Conservation (phyloP, 53 echinoderm and acorn worm genomes). For the Pentamera pediparva region DNA sequence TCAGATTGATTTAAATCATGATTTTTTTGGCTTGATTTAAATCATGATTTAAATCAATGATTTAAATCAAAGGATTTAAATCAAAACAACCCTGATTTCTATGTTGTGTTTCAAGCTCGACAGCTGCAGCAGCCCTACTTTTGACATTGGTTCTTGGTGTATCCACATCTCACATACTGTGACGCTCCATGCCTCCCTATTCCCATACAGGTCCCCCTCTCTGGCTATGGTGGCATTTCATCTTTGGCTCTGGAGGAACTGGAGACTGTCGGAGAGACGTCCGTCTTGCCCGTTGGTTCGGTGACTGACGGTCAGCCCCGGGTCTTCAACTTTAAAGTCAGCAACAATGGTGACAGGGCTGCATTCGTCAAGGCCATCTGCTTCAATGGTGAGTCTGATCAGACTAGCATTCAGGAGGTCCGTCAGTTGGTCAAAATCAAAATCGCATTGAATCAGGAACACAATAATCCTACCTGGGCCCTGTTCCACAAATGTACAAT, state of each 20-base stretch:
- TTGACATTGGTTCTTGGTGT: too few species aligned
- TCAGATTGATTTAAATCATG: too few species aligned
- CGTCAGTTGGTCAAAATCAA: neutral
- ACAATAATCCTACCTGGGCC: too few species aligned
- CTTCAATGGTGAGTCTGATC: conserved; percentile 60
- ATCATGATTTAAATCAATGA: too few species aligned
- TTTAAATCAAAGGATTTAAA: too few species aligned
- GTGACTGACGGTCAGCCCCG: conserved; percentile 32
- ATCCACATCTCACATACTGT: too few species aligned
- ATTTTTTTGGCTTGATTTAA: too few species aligned
- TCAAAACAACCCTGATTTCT: too few species aligned
- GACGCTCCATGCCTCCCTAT: neutral
- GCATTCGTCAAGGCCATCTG: conserved; percentile 84
- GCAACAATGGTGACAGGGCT: conserved; percentile 68
- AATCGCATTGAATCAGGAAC: too few species aligned
- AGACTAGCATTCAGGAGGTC: neutral
- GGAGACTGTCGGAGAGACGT: conserved; percentile 53
- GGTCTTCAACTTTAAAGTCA: conserved; percentile 46
- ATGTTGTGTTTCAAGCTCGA: neutral
- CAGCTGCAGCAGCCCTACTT: neutral
- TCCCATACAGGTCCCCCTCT: conserved; percentile 64
- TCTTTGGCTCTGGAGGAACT: conserved; percentile 59
- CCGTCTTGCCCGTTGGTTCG: conserved; percentile 48
- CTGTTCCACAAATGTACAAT: too few species aligned
- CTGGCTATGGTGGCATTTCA: conserved; percentile 87